Evolutionary conservation across 2,888 invertebrate genomes (phyloP).

Genomic region (Achlya flavicornis): DNA sequence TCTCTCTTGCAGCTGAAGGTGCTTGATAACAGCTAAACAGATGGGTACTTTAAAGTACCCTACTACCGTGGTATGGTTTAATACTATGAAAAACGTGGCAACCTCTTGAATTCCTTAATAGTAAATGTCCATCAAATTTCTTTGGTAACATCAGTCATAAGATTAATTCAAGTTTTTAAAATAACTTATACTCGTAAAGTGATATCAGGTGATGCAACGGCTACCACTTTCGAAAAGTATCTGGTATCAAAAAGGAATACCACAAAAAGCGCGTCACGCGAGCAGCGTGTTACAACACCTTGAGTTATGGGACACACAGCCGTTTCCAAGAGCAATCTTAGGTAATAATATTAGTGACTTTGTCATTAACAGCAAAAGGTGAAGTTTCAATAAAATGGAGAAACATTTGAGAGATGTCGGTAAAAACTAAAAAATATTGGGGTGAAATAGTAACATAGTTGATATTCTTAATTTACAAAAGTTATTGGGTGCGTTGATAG

Average conservation of each 20-base stretch:
- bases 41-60: too few species aligned
- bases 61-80: too few species aligned
- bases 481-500: too few species aligned
- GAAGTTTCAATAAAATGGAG: too few species aligned
- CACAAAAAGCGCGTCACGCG: conserved; percentile 43
- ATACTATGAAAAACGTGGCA: not conserved
- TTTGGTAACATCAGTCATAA: not conserved
- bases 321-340: conserved; percentile 17
- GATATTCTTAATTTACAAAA: too few species aligned
- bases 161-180: conserved; percentile 32
- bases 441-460: too few species aligned
- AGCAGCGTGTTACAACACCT: conserved; percentile 31
- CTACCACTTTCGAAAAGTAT: conserved; percentile 41
- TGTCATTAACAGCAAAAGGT: not conserved
- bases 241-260: conserved; percentile 36
- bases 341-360: not conserved
- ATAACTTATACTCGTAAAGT: conserved; percentile 26
- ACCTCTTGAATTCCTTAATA: not conserved
- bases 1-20: too few species aligned
- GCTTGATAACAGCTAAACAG: too few species aligned
- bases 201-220: conserved; percentile 35
- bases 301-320: conserved; percentile 29
- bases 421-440: too few species aligned
- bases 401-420: too few species aligned
- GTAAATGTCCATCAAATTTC: not conserved